phyloP scores from a whole-genome alignment of 1,140 invertebrate genomes.

The Megalonaias nervosa region DNA sequence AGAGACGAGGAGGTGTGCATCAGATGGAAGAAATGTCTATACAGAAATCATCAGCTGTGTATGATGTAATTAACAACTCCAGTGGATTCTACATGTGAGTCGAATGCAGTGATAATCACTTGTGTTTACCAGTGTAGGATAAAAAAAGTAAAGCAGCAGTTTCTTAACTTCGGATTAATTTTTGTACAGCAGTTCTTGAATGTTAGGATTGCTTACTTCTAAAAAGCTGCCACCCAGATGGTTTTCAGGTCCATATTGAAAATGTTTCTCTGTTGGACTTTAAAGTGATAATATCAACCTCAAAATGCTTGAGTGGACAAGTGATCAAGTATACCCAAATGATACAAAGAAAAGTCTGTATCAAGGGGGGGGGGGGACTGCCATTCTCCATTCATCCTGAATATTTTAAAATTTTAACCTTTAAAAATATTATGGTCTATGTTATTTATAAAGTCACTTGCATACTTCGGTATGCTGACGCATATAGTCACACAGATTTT shows the following conservation, averaged over 20 bases:
- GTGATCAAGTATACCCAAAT: no score
- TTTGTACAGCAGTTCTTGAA: not conserved
- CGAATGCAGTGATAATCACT: not conserved
- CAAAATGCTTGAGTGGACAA: no score
- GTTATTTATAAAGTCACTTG: no score
- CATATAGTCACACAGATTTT: no score
- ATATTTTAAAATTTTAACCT: no score
- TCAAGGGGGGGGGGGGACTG: no score
- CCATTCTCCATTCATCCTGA: no score
- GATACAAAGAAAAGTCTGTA: no score
- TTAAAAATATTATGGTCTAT: no score
- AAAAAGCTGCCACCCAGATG: not conserved
- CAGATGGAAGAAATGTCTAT: slow-evolving; percentile 80
- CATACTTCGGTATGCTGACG: no score
- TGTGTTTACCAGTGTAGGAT: not conserved
- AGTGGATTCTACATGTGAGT: slow-evolving; percentile 90
- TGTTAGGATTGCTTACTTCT: not conserved
- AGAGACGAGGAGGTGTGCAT: slow-evolving; percentile 86
- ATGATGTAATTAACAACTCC: slow-evolving; percentile 88
- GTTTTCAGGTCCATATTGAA: not conserved
- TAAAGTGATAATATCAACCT: no score
- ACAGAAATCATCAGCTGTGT: slow-evolving; percentile 86
- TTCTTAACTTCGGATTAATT: not conserved
- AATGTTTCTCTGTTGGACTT: not conserved
- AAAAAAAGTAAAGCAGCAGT: not conserved